Conservation (phyloP, 1,140 invertebrate genomes). For the Eriosoma lanigerum region DNA sequence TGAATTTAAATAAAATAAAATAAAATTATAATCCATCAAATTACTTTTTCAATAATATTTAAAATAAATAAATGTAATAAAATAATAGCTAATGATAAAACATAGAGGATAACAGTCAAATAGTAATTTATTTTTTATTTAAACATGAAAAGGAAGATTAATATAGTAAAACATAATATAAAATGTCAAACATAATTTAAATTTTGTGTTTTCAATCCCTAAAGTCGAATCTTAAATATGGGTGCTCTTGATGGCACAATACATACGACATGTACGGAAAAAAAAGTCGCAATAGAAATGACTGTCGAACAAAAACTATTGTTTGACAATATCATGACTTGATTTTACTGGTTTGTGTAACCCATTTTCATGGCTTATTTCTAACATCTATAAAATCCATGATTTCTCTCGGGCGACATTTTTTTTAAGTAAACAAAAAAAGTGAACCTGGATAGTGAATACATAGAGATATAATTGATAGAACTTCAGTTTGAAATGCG, state of each 20-base stretch:
- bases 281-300: background rate
- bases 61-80: too few relatives aligned
- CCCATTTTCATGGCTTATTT: background rate
- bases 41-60: too few relatives aligned
- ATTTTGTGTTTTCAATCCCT: background rate
- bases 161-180: background rate
- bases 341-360: background rate
- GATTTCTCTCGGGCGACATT: background rate
- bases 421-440: background rate
- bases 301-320: background rate
- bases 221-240: background rate
- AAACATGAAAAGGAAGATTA: background rate
- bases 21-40: too few relatives aligned
- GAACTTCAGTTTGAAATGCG: background rate
- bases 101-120: background rate
- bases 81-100: too few relatives aligned
- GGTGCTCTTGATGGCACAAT: too few relatives aligned
- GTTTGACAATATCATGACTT: background rate
- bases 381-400: background rate
- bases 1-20: too few relatives aligned
- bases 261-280: background rate
- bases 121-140: background rate
- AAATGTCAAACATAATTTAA: conserved; percentile 29
- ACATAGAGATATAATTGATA: background rate
- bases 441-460: background rate